Evolutionary conservation across 2,888 invertebrate species (phyloP).

Genomic region (Neria commutata): DNA sequence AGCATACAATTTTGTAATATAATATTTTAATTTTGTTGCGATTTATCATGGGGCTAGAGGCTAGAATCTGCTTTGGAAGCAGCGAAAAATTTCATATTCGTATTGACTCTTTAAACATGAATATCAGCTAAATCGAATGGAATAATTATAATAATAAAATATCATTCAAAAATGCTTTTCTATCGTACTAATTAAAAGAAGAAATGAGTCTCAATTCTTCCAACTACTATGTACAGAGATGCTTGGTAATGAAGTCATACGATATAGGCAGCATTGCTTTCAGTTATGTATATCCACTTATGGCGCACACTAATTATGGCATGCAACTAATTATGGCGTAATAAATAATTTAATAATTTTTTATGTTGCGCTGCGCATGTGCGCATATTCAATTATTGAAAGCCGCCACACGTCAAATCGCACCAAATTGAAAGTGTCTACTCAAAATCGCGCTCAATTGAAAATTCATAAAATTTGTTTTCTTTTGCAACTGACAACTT

Average conservation of each 20-base stretch:
- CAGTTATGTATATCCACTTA: neutral
- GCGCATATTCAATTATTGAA: slow-evolving; percentile 40
- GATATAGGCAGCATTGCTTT: no score
- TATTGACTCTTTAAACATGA: no score
- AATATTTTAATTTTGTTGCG: no score
- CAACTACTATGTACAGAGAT: neutral
- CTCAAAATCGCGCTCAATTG: slow-evolving; percentile 9
- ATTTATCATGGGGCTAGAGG: no score
- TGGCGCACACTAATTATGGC: slow-evolving; percentile 6
- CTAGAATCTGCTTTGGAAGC: no score
- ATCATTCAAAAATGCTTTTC: no score
- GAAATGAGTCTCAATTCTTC: neutral
- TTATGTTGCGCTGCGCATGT: slow-evolving; percentile 38
- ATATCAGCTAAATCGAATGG: no score
- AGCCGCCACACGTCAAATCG: slow-evolving; percentile 18
- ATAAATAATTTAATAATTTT: no score
- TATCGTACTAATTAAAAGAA: neutral
- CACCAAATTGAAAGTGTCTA: neutral
- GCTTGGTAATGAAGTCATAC: no score
- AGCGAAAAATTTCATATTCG: no score
- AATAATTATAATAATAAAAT: no score
- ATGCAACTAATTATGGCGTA: slow-evolving; percentile 34
- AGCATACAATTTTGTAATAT: no score
- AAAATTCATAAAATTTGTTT: neutral
- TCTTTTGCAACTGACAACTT: neutral